These are phyloP conservation scores for Apis laboriosa DNA, from an alignment of 1,140 invertebrate species.

Conservation along the genomic window DNA sequence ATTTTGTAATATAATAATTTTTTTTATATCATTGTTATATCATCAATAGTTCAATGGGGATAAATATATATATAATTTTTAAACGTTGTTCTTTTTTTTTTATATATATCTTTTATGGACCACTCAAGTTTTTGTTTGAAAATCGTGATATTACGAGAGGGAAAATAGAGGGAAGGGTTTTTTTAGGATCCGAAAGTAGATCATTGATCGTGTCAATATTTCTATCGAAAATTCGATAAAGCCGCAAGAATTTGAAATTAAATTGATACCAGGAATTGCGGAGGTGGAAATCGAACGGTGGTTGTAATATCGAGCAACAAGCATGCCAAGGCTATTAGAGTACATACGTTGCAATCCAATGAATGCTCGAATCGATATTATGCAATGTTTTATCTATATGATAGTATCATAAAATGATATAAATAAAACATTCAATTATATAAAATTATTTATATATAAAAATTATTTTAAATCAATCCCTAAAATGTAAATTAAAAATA, in stretches of 20 bases:
- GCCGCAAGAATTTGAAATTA: conserved; percentile 52
- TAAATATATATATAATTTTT: too few species aligned
- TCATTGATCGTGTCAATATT: conserved; percentile 54
- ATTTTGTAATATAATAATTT: not conserved
- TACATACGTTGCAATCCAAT: not conserved
- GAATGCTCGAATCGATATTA: not conserved
- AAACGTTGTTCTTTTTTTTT: not conserved
- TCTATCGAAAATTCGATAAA: conserved; percentile 40
- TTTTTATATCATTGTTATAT: not conserved
- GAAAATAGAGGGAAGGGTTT: not conserved
- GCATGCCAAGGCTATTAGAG: conserved; percentile 32
- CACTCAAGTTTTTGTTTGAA: not conserved
- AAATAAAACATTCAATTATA: not conserved
- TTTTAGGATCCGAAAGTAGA: conserved; percentile 44
- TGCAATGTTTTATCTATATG: not conserved
- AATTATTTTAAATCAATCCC: too few species aligned
- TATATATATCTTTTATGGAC: not conserved
- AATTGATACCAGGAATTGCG: not conserved
- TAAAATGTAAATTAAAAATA: not conserved
- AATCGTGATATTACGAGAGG: not conserved
- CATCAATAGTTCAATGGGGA: not conserved
- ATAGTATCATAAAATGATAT: not conserved
- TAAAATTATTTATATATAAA: too few species aligned
- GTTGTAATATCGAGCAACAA: conserved; percentile 40
- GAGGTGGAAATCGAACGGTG: not conserved